These are phyloP conservation scores for Tetranychus cinnabarinus DNA, from an alignment of 1,140 invertebrate genomes.

Conservation along the genomic window DNA sequence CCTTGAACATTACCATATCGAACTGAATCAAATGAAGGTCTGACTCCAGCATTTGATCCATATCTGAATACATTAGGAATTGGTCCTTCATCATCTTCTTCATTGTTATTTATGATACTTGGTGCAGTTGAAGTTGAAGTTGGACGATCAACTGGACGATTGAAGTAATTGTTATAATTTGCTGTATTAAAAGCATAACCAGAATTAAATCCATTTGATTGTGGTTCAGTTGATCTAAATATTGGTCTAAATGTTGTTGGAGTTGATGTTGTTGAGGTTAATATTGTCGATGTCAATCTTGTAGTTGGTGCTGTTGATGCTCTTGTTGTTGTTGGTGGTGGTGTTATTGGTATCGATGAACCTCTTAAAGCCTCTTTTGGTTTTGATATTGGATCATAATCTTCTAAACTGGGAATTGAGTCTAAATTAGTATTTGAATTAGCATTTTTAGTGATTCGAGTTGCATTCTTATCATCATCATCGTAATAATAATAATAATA, in stretches of 20 bases:
- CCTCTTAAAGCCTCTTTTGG: neutral
- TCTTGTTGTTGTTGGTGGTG: neutral
- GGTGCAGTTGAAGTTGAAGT: neutral
- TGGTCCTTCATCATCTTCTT: neutral
- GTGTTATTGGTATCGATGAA: neutral
- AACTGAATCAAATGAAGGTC: neutral
- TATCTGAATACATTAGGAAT: slow-evolving; percentile 8
- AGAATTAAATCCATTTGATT: no score
- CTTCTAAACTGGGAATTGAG: slow-evolving; percentile 6
- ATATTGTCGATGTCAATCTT: no score
- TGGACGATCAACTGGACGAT: no score
- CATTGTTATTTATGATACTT: neutral
- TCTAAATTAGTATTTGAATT: neutral
- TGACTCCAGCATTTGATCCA: neutral
- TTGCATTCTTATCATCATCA: slow-evolving; percentile 9
- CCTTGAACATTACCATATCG: neutral
- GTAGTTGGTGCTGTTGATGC: no score
- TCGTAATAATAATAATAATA: slow-evolving; percentile 13
- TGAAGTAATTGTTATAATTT: no score
- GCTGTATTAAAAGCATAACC: no score
- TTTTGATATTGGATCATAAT: neutral
- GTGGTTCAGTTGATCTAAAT: no score
- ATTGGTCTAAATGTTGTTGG: no score
- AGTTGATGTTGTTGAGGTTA: no score
- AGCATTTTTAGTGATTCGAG: neutral